Conservation (phyloP, 2,113 vertebrate genomes). For the Aldabrachelys gigantea region DNA sequence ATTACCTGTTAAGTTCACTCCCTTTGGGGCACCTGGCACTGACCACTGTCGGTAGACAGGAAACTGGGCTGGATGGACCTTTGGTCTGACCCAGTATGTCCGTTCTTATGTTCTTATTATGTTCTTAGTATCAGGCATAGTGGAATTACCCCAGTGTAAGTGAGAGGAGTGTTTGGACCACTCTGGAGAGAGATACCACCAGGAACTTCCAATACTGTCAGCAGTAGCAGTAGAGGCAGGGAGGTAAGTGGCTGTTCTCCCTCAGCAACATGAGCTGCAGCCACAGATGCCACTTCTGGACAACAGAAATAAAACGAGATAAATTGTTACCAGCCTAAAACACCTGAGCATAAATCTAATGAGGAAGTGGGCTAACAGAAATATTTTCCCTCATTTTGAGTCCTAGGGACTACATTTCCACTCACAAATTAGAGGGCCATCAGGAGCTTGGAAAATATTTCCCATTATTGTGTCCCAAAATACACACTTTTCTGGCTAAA, state of each 20-base stretch:
- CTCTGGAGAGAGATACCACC: neutral
- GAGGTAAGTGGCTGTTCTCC: neutral
- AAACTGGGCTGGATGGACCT: too few species aligned
- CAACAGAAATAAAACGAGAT: neutral
- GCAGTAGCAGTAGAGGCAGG: neutral
- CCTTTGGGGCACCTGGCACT: too few species aligned
- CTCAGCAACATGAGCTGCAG: neutral
- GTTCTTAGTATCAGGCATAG: neutral
- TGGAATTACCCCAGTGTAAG: neutral
- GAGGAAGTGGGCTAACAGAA: neutral
- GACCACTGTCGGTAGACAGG: too few species aligned
- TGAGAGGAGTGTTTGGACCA: neutral
- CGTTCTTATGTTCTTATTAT: too few species aligned
- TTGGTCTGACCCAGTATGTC: too few species aligned
- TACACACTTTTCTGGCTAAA: neutral
- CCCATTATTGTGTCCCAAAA: slow-evolving; percentile 33
- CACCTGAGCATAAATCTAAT: neutral
- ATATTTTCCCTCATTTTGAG: neutral
- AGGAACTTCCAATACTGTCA: neutral
- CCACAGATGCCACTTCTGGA: neutral
- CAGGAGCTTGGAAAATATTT: slow-evolving; percentile 29
- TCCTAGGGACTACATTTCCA: neutral
- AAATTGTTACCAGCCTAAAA: neutral
- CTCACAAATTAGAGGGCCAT: neutral
- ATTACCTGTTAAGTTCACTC: too few species aligned